phyloP scores from a whole-genome alignment of 2,113 vertebrate genomes.

The Geococcyx californianus region DNA sequence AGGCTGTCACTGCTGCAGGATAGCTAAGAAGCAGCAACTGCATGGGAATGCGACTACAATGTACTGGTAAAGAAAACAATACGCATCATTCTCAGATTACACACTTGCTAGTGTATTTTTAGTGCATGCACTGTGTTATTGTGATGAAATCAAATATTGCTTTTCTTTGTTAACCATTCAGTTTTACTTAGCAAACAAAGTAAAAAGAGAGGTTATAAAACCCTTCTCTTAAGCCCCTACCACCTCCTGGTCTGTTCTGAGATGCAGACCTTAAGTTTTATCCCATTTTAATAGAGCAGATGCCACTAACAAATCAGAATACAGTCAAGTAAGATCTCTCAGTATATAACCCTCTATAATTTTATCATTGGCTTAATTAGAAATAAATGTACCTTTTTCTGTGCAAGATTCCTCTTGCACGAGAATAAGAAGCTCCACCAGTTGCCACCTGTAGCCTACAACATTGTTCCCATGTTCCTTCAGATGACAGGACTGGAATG shows the following conservation, averaged over 20 bases:
- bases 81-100: not conserved
- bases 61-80: not conserved
- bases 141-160: not conserved
- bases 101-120: not conserved
- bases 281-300: not conserved
- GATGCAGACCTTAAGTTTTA: not conserved
- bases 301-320: not conserved
- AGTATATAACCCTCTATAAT: not conserved
- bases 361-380: not conserved
- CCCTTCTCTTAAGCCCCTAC: not conserved
- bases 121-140: not conserved
- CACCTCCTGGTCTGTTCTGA: not conserved
- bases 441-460: not conserved
- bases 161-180: not conserved
- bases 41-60: not conserved
- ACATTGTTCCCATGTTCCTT: not conserved
- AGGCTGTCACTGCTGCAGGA: not conserved
- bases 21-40: not conserved
- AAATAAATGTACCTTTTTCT: constrained; percentile 55
- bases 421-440: not conserved
- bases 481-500: constrained; percentile 15
- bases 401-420: not conserved
- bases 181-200: not conserved
- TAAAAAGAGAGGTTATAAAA: not conserved
- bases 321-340: not conserved